phyloP scores from a whole-genome alignment of 2,888 invertebrate species.

The Apamea sordens region DNA sequence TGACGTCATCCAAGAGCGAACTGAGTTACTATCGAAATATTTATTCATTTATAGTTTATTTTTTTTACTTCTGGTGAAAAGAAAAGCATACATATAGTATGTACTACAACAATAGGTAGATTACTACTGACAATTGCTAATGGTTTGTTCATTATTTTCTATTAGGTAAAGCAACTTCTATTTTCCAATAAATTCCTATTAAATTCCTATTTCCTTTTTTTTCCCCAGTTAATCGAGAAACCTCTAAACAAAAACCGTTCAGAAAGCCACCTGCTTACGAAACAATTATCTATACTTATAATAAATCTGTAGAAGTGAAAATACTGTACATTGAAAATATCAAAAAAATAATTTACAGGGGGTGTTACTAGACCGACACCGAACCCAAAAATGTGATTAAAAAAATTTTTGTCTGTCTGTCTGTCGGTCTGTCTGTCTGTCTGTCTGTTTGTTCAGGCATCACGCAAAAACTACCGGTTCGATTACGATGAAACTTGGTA shows the following conservation, averaged over 20 bases:
- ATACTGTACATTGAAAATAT: no score
- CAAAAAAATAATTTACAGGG: no score
- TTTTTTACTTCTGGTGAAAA: not conserved
- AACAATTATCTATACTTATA: no score
- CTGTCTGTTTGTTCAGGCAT: no score
- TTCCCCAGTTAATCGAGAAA: not conserved
- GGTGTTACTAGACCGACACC: no score
- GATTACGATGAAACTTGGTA: no score
- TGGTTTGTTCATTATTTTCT: not conserved
- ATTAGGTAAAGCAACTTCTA: not conserved
- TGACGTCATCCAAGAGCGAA: constrained; percentile 58
- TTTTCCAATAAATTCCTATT: not conserved
- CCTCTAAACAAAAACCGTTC: constrained; percentile 3
- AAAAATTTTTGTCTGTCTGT: no score
- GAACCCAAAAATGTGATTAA: no score
- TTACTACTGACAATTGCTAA: not conserved
- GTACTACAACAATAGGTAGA: not conserved
- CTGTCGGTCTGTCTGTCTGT: no score
- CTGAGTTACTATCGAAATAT: constrained; percentile 26
- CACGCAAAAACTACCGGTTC: no score
- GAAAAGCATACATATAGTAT: not conserved
- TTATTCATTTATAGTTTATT: not conserved
- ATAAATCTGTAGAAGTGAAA: no score
- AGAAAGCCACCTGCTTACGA: constrained; percentile 3
- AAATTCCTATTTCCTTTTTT: no score